Conservation (phyloP, 2,888 invertebrate species). For the Netelia inedita region DNA sequence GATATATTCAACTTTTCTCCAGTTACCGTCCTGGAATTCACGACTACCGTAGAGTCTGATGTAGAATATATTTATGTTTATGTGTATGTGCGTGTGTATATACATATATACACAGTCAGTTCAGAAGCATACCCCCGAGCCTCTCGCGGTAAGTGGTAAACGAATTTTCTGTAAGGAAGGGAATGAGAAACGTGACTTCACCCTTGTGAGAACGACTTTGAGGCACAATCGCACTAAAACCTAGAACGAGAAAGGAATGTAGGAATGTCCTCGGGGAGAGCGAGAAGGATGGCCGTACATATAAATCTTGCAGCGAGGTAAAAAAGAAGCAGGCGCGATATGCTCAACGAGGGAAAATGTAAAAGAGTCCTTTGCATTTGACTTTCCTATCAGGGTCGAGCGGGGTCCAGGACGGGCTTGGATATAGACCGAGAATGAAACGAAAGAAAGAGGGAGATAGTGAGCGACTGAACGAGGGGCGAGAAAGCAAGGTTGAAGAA, state of each 20-base stretch:
- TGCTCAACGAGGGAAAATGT: conserved; percentile 33
- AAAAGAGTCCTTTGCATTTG: conserved; percentile 61
- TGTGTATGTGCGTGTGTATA: not conserved
- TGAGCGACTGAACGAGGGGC: no score
- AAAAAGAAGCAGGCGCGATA: conserved; percentile 56
- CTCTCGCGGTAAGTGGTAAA: conserved; percentile 59
- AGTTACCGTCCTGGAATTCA: conserved; percentile 1
- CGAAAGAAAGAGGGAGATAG: not conserved
- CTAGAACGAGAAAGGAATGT: conserved; percentile 37
- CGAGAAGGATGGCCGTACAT: conserved; percentile 11
- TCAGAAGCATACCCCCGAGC: not conserved
- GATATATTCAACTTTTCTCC: conserved; percentile 54
- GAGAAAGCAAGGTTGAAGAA: not conserved
- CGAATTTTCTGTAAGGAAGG: conserved; percentile 65
- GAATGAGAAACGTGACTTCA: conserved; percentile 70
- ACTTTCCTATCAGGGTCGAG: conserved; percentile 68
- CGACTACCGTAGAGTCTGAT: not conserved
- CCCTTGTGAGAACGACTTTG: conserved; percentile 57
- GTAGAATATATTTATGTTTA: not conserved
- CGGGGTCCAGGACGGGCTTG: conserved; percentile 46
- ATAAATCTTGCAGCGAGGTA: conserved; percentile 12
- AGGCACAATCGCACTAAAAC: conserved; percentile 56
- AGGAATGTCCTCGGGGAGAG: conserved; percentile 26
- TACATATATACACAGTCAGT: not conserved
- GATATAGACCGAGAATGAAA: conserved; percentile 28